A percentile compares a stretch with the other conserved stretches of the same genome.
Conservation (phyloP, 2,888 invertebrate species). For the Cataglyphis cursor region DNA sequence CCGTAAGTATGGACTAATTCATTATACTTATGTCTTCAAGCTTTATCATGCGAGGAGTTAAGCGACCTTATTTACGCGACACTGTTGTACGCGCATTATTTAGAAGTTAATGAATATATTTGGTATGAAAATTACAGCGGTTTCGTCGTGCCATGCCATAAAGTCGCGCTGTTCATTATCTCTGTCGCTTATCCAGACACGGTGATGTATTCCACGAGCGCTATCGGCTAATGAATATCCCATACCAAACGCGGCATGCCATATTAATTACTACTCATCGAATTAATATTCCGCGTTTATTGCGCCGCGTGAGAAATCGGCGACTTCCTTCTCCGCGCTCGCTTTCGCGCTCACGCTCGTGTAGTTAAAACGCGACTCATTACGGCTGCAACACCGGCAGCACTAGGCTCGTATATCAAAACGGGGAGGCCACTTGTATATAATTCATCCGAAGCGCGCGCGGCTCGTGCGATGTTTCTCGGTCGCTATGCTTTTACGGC, state of each 20-base stretch:
- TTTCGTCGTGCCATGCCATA: slow-evolving; percentile 47
- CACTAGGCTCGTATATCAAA: slow-evolving; percentile 57
- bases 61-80: not conserved
- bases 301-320: slow-evolving; percentile 63
- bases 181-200: slow-evolving; percentile 49
- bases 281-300: slow-evolving; percentile 70
- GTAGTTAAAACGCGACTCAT: slow-evolving; percentile 67
- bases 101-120: slow-evolving; percentile 48
- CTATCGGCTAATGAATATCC: slow-evolving; percentile 64
- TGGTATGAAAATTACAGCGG: slow-evolving; percentile 61
- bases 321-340: slow-evolving; percentile 42
- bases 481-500: slow-evolving; percentile 47
- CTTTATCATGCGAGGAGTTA: not conserved
- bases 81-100: not conserved
- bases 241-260: slow-evolving; percentile 52
- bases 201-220: slow-evolving; percentile 30
- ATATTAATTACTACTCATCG: slow-evolving; percentile 70
- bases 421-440: slow-evolving; percentile 40
- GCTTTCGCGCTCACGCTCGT: not conserved
- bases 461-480: slow-evolving; percentile 31
- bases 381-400: slow-evolving; percentile 34
- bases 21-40: not conserved
- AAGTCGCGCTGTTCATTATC: slow-evolving; percentile 57
- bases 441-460: slow-evolving; percentile 54
- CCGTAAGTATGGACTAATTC: not conserved